Base-by-base conservation (phyloP, 1,140 invertebrate species). In the Bicyclus anynana region DNA sequence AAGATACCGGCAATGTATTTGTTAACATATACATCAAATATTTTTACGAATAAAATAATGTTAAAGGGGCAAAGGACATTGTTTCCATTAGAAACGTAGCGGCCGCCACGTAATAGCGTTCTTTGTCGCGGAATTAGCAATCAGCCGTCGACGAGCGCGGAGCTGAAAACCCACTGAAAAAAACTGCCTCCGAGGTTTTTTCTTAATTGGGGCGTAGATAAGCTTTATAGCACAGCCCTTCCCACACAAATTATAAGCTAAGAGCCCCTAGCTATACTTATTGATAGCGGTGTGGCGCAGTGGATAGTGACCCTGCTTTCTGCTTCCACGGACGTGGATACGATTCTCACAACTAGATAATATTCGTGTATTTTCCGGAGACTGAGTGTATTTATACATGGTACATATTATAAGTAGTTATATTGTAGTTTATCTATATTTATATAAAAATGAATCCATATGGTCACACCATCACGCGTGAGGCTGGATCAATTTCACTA, bases 111-210 rank as follows among this genome's bases (percentile, higher is more conserved):
- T 75, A 80, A 79, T 71, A 62, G 72, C 56, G 65, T 72, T 72
- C 73, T 80, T 83, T 83, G 82, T 80, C 72, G 72, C 63, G 69
- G 65, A 78, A 83, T 85, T 85, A 80, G 74, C 70, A 84, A 84
- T 82, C 77, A 78, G 71, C 59, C 63, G 58, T 33, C 59, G 64
- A 44, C 62, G 66, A 53, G 67, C 48, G 61, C 58, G 65, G 49
- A 14, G 33, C 29, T 51, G 33, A 47, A 47, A 47, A 47, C 26
- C 52, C 57, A 37, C 16, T 59, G 42, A 67, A 72, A 79, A n/a
- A 77, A 79, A 74, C 54, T 61, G 65, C 67, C 71, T 65, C 61
- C 67, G 65, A 79, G 71, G 50, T 72, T 65, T 74, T 74, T 79
- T 69, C 77, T 69, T 80, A 80, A 83, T 85, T 81, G 64, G 65